phyloP scores from a whole-genome alignment of 2,888 invertebrate genomes.

The Laothoe populi region DNA sequence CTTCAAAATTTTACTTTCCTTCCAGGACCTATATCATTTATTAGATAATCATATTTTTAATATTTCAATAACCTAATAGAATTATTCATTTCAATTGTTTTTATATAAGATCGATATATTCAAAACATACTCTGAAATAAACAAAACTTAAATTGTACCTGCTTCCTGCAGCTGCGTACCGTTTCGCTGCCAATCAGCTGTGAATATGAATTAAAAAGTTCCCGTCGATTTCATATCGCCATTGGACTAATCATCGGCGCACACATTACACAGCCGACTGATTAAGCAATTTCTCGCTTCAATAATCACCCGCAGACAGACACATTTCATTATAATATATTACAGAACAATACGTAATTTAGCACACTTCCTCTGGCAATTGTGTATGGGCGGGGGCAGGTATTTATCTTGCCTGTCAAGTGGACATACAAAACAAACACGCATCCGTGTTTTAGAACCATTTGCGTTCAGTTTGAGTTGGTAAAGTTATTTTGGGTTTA shows the following conservation, averaged over 20 bases:
- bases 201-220: slow-evolving; percentile 55
- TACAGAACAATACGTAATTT: slow-evolving; percentile 75
- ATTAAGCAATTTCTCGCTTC: slow-evolving; percentile 80
- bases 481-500: background rate
- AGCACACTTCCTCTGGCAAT: slow-evolving; percentile 64
- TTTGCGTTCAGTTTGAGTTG: background rate
- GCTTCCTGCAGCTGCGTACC: slow-evolving; percentile 32
- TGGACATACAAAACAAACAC: slow-evolving; percentile 15
- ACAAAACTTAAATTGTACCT: slow-evolving; percentile 4
- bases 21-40: too few relatives aligned
- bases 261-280: slow-evolving; percentile 75
- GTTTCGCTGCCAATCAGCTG: slow-evolving; percentile 32
- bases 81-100: too few relatives aligned
- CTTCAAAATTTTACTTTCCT: too few relatives aligned
- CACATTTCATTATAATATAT: slow-evolving; percentile 79
- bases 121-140: background rate
- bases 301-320: slow-evolving; percentile 62
- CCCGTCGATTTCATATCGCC: slow-evolving; percentile 71
- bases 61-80: too few relatives aligned
- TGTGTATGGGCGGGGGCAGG: slow-evolving; percentile 51
- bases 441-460: background rate
- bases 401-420: slow-evolving; percentile 48
- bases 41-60: too few relatives aligned
- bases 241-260: slow-evolving; percentile 71
- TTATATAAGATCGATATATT: background rate